Conservation (phyloP, 1,140 invertebrate species). For the Zaprionus tsacasi region DNA sequence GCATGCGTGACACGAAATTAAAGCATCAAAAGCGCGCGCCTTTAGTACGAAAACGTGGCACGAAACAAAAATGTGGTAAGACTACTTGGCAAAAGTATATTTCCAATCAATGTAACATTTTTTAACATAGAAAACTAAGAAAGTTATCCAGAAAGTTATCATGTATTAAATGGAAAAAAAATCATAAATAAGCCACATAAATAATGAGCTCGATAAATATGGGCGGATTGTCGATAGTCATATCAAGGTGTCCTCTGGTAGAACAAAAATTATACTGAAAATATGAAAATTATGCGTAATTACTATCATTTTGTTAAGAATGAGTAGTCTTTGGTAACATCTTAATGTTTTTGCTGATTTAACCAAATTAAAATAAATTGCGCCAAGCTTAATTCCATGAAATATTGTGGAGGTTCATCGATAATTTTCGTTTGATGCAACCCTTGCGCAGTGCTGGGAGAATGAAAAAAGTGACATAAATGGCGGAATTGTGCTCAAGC, state of each 20-base stretch:
- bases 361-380: constrained; percentile 16
- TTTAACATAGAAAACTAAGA: background rate
- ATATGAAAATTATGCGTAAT: background rate
- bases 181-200: background rate
- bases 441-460: constrained; percentile 50
- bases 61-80: constrained; percentile 16
- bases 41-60: constrained; percentile 19
- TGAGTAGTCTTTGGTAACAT: background rate
- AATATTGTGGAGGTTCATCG: constrained; percentile 24
- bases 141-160: background rate
- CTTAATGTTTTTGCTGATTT: background rate
- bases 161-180: background rate
- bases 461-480: constrained; percentile 83
- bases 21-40: constrained; percentile 38
- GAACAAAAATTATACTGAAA: background rate
- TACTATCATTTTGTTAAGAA: background rate
- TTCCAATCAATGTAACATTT: background rate
- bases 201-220: constrained; percentile 27
- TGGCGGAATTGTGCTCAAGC: constrained; percentile 79
- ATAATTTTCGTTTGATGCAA: constrained; percentile 33
- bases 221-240: constrained; percentile 22
- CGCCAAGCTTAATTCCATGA: constrained; percentile 31
- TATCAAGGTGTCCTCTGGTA: background rate
- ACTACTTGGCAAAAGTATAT: background rate
- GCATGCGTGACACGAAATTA: constrained; percentile 38